phyloP scores from a whole-genome alignment of 2,797 vertebrate species.

The Carcharodon carcharias region DNA sequence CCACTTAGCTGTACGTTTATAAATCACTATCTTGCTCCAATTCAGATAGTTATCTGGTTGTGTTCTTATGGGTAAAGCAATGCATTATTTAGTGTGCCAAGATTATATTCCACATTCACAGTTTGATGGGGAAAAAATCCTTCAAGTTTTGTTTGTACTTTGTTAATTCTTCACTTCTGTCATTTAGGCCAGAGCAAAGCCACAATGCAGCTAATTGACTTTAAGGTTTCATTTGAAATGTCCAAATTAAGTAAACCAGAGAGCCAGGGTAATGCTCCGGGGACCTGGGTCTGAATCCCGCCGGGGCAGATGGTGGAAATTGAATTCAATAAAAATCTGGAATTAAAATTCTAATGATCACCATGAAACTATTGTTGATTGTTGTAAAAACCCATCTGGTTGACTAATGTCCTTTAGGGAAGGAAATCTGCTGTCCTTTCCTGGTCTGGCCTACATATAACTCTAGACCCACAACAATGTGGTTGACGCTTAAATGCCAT shows the following conservation, averaged over 20 bases:
- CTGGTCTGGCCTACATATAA: too few species aligned
- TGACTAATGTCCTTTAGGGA: too few species aligned
- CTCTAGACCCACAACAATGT: too few species aligned
- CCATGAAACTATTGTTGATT: too few species aligned
- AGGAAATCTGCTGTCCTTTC: too few species aligned
- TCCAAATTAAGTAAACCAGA: background rate
- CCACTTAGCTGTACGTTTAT: background rate
- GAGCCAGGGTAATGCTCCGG: too few species aligned
- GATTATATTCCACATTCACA: background rate
- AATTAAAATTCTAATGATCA: too few species aligned
- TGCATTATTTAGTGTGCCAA: background rate
- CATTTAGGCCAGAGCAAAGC: background rate
- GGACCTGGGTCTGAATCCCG: too few species aligned
- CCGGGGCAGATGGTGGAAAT: too few species aligned
- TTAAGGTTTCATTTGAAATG: background rate
- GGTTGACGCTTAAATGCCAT: too few species aligned
- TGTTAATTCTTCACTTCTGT: background rate
- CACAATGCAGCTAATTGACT: background rate
- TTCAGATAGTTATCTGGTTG: background rate
- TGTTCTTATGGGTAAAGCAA: background rate
- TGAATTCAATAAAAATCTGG: too few species aligned
- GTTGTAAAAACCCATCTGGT: too few species aligned
- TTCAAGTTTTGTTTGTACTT: background rate
- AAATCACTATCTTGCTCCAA: background rate
- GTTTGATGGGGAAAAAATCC: background rate